Base-by-base conservation (phyloP, 2,888 invertebrate species). In the Prenolepis imparis region DNA sequence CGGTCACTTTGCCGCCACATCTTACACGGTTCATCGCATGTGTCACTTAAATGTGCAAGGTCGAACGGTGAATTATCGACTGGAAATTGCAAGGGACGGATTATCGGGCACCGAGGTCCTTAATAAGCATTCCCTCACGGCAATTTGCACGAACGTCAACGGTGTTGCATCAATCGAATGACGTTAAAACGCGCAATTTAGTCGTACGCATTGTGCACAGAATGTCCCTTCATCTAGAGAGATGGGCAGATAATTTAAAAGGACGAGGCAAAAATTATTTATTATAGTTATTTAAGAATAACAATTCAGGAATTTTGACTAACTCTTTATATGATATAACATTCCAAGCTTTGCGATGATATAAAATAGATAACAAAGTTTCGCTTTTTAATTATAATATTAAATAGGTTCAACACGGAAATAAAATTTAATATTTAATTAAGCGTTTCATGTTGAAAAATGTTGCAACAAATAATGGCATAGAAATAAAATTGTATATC, bases 81-180 rank as follows among this genome's bases (percentile, higher is more conserved):
- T 84, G 81, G 85, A 86, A 85, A 86, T 84, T 87, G 68, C 84
- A 48, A 41, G 68, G 57, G 64, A 63, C 64, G 78, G 82, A 87
- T 87, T 82, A 87, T 80, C 84, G 75, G 24, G 55, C 82, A 67
- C 66, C 75, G 57, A 67, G 67, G 39, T 72, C 70, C 84, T 87
- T 87, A 87, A 87, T 87, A 82, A 87, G 82, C 87, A 72, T 78
- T 84, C 70, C 82, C 68, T 74, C 64, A 67, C 52, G 63, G 75
- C 87, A 86, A 84, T 87, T 87, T 82, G 77, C 81, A 55, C 74
- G 61, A 73, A 28, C 36, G 36, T 36, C 36, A 36, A 36, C 66
- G 52, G 15, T 48, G 84, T 74, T 67, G 52, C 36, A 63, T 67
- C 59, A 83, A 48, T 28, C 68, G 68, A 57, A 28, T 68, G 74